Base-by-base conservation (phyloP, 1,140 invertebrate species). In the Brachionus sp. region DNA sequence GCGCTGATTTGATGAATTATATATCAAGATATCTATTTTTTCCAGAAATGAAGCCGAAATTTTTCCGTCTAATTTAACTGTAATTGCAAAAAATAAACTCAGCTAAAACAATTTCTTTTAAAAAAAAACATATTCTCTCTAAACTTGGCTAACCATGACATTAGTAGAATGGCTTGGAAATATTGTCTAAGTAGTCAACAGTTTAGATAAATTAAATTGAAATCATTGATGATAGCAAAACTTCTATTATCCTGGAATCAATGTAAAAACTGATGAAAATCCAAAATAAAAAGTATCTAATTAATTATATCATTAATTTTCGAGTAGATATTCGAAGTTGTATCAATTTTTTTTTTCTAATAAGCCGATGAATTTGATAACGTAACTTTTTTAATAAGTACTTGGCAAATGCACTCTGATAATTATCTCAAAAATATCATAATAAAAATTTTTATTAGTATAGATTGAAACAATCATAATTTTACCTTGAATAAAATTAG, bases 261-360 rank as follows among this genome's bases (percentile, higher is more conserved):
- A 57, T 57, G 19, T 57, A 25, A 57, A 57, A 16, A 57, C n/a
- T 57, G 16, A 57, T 57, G 16, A 57, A 57, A 57, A 57, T 57
- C 50, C 19, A 57, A 57, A 57, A 57, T 57, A 57, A 57, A 57
- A 57, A 57, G 50, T 57, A 57, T 57, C 50, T 57, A 57, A 57
- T 57, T 57, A 57, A 57, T 57, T 57, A 57, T 57, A 57, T 23
- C 50, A 57, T 57, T 19, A 19, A 57, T 57, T 57, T 57, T 57
- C 50, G 16, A 57, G 50, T 57, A 23, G 16, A 57, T 57, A 25
- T 57, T 57, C 50, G 19, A 7, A 57, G n/a, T 57, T 57, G 19
- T 19, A 19, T 25, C 50, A 57, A 19, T 57, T 57, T 57, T 46
- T 50, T 25, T 57, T 9, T 57, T 25, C 19, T 25, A 57, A 25